Evolutionary conservation across 1,140 invertebrate species (phyloP).

Genomic region (Drosophila kohkoa): DNA sequence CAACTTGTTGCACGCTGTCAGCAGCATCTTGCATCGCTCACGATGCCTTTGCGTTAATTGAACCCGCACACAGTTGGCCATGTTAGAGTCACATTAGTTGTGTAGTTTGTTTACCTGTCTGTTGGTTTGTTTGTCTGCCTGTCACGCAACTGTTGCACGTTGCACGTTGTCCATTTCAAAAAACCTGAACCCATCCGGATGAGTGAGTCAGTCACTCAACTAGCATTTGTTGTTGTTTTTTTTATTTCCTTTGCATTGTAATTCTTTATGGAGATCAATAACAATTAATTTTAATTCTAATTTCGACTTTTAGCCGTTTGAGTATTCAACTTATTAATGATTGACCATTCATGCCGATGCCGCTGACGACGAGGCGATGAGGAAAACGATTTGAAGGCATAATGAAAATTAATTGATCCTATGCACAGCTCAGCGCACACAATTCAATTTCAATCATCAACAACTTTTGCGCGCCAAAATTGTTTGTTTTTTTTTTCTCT

Average conservation of each 20-base stretch:
- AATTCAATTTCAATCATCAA: slow-evolving; percentile 62
- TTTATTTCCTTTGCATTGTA: slow-evolving; percentile 61
- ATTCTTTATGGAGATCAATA: slow-evolving; percentile 68
- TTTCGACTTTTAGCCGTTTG: slow-evolving; percentile 35
- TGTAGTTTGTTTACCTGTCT: slow-evolving; percentile 49
- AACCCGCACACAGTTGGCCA: slow-evolving; percentile 75
- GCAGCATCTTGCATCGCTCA: neutral
- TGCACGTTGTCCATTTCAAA: slow-evolving; percentile 15
- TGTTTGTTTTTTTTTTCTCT: neutral
- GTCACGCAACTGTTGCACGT: slow-evolving; percentile 57
- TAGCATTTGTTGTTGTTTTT: neutral
- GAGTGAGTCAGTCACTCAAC: slow-evolving; percentile 17
- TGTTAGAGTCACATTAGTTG: slow-evolving; percentile 62
- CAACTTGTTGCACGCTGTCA: slow-evolving; percentile 17
- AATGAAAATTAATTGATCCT: slow-evolving; percentile 78
- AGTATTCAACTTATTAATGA: slow-evolving; percentile 18
- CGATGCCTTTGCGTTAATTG: slow-evolving; percentile 68
- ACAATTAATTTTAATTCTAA: slow-evolving; percentile 66
- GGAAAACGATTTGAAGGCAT: slow-evolving; percentile 13
- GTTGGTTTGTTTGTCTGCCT: slow-evolving; percentile 50
- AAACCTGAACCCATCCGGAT: slow-evolving; percentile 3
- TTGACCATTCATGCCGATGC: slow-evolving; percentile 28
- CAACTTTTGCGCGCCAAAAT: slow-evolving; percentile 18
- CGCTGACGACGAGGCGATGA: slow-evolving; percentile 3
- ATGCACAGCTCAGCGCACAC: slow-evolving; percentile 45